Evolutionary conservation across 2,797 vertebrate genomes (phyloP), one percentile per base, ranked within the genome.

Genomic region (Sebastes aleutianus): DNA sequence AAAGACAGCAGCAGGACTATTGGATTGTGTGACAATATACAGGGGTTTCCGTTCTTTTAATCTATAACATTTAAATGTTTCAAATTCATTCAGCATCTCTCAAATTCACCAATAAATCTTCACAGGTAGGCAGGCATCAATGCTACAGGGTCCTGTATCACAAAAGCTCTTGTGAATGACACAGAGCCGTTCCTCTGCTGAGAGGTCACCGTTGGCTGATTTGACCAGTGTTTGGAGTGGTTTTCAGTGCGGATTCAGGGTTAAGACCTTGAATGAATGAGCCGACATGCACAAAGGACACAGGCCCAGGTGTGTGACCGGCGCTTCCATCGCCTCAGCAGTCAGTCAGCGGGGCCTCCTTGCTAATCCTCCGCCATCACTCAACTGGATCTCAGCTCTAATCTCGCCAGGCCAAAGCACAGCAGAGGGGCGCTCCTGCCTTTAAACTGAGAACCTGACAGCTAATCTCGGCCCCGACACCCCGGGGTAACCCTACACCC

Each of bases 341-440:
- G 87, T 92, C 92, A 86, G 83, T 93, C 91, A 92, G 85, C 90
- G 50, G 78, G 83, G 78, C 70, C 86, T 90, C 80, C 70, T 69
- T 3, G 61, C 72, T 93, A 95, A 95, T 93, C 93, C 91, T 79
- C 74, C 39, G 11, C 85, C 77, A 64, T 95, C 94, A 93, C 91
- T 94, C 93, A 94, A 88, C 89, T 88, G 72, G 78, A 90, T 91
- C 81, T 92, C 82, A 83, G 67, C 78, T 78, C 73, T 93, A 94
- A 95, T 93, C 91, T 91, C 26, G 16, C 79, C 62, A 58, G 85
- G 82, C 86, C 78, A 76, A 80, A 79, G 66, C 85, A 80, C 81
- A 79, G 75, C 77, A 76, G 70, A 81, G 62, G 65, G 78, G 61
- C 20, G 75, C 79, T 85, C 50, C 77, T 75, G 70, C 54, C 88